A percentile compares a stretch with the other conserved stretches of the same genome.
Conservation (phyloP, 2,113 vertebrate genomes). For the Candoia aspera region DNA sequence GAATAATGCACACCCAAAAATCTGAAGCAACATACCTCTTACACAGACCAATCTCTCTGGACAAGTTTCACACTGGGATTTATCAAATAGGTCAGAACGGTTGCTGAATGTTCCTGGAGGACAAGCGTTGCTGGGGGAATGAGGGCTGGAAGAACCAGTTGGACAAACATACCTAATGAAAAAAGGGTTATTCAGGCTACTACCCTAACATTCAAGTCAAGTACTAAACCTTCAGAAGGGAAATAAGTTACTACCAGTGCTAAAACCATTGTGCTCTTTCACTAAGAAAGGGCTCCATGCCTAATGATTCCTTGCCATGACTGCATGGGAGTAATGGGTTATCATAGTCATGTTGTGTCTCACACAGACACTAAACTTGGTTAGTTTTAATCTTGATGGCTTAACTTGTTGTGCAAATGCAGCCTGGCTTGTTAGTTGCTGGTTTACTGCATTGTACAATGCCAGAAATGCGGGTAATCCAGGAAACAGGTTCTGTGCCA, state of each 20-base stretch:
- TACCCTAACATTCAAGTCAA: too few relatives aligned
- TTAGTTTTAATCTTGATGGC: not conserved
- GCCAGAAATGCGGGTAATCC: not conserved
- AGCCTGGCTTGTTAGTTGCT: not conserved
- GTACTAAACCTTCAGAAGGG: not conserved
- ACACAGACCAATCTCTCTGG: slow-evolving; percentile 79
- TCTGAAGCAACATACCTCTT: slow-evolving; percentile 69
- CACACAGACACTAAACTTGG: not conserved
- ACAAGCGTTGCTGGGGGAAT: slow-evolving; percentile 74
- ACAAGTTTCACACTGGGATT: slow-evolving; percentile 83
- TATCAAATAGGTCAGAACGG: slow-evolving; percentile 76
- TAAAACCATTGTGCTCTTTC: not conserved
- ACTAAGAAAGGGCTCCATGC: not conserved
- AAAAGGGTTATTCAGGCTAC: not conserved
- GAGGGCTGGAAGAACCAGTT: slow-evolving; percentile 80
- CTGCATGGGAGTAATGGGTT: not conserved
- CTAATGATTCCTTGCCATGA: not conserved
- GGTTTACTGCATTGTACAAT: not conserved
- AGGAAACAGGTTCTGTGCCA: not conserved
- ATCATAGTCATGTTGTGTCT: not conserved
- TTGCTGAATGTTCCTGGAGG: slow-evolving; percentile 81
- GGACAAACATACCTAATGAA: slow-evolving; percentile 79
- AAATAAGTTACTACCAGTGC: not conserved
- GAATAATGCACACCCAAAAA: not conserved
- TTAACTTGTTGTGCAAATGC: not conserved